These are phyloP conservation scores for Remorina albescens DNA, from an alignment of 2,797 vertebrate genomes.

Conservation along the genomic window DNA sequence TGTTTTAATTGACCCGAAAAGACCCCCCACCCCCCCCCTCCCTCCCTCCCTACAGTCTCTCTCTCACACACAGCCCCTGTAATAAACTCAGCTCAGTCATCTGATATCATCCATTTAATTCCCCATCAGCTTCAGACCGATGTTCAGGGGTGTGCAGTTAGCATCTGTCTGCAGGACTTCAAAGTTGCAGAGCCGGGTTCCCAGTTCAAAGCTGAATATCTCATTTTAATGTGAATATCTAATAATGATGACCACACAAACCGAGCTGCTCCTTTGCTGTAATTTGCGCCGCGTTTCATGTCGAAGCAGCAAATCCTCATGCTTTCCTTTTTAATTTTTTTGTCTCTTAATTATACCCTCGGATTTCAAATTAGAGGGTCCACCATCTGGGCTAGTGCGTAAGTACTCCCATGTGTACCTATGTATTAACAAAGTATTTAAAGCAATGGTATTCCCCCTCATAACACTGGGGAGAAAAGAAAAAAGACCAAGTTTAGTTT, in stretches of 20 bases:
- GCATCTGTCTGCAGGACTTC: constrained; percentile 43
- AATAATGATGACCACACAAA: constrained; percentile 81
- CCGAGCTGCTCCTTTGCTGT: constrained; percentile 78
- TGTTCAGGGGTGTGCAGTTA: constrained; percentile 6
- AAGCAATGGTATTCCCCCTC: constrained; percentile 83
- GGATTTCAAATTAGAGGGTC: constrained; percentile 95
- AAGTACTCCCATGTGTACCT: constrained; percentile 96
- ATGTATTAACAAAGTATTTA: constrained; percentile 89
- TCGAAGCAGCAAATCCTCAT: constrained; percentile 85
- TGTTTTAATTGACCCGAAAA: too few relatives aligned
- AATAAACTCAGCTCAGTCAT: constrained; percentile 44
- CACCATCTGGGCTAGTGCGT: constrained; percentile 92
- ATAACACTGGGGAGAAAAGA: constrained; percentile 59
- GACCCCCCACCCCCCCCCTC: too few relatives aligned
- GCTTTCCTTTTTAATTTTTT: constrained; percentile 95
- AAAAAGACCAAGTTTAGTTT: constrained; percentile 57
- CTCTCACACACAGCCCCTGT: too few relatives aligned
- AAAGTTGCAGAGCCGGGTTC: constrained; percentile 44
- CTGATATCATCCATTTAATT: constrained; percentile 47
- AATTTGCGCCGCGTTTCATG: constrained; percentile 86
- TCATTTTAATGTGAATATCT: constrained; percentile 76
- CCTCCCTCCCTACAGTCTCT: too few relatives aligned
- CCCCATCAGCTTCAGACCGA: constrained; percentile 42
- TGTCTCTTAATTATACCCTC: constrained; percentile 96
- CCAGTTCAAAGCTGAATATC: constrained; percentile 33